Evolutionary conservation across 2,797 vertebrate genomes (phyloP).

Genomic region (Megaceryle alcyon): DNA sequence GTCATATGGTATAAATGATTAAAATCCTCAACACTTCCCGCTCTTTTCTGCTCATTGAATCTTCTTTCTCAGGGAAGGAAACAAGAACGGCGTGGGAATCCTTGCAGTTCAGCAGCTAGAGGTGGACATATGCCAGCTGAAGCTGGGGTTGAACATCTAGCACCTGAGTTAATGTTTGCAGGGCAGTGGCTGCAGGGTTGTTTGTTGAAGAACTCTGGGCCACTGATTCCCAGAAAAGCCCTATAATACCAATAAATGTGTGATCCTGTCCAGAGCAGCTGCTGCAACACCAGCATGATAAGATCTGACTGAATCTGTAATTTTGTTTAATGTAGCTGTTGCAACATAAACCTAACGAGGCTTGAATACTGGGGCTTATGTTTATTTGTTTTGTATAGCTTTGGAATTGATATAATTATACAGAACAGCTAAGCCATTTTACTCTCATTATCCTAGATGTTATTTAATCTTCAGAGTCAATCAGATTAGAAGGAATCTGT

Average conservation of each 20-base stretch:
- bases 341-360: constrained; percentile 40
- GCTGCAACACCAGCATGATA: background rate
- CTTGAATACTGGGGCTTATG: constrained; percentile 42
- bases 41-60: background rate
- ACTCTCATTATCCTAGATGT: constrained; percentile 34
- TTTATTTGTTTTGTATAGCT: constrained; percentile 52
- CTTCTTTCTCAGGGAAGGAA: background rate
- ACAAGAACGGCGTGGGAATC: background rate
- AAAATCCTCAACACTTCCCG: background rate
- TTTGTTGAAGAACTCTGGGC: background rate
- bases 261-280: constrained; percentile 30
- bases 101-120: background rate
- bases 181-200: background rate
- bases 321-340: constrained; percentile 34
- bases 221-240: background rate
- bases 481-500: constrained; percentile 19
- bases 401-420: constrained; percentile 59
- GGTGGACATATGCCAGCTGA: background rate
- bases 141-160: background rate
- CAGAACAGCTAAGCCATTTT: constrained; percentile 43
- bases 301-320: constrained; percentile 23
- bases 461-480: constrained; percentile 63
- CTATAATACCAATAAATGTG: background rate
- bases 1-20: background rate
- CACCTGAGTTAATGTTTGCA: background rate